Base-by-base conservation (phyloP, 2,888 invertebrate genomes). In the Trissoscelio sp. region DNA sequence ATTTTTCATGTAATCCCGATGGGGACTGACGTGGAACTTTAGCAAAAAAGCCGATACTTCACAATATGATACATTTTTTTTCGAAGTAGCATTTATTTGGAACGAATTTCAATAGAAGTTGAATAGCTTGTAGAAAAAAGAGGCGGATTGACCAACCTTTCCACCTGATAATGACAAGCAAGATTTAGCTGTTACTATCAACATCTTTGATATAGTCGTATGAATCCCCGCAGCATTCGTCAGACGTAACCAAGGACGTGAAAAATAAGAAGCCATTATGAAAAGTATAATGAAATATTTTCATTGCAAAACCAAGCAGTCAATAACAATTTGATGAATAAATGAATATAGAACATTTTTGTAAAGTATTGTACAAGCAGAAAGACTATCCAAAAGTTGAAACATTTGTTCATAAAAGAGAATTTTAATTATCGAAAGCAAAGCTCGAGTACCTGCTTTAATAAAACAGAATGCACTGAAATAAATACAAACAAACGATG, bases 121-220 rank as follows among this genome's bases (percentile, higher is more conserved):
- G 81, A 81, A 81, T 78, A 28, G 78, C 57, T 73, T 81, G 73
- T 78, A 73, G 44, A 77, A 77, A 77, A 72, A 34, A 46, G 34
- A 64, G 74, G 74, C 18, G 60, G 22, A 81, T 81, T 81, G 77
- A 73, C 67, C 62, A 81, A 81, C 67, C 39, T 69, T 62, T 78
- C 69, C 34, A 78, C 69, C 64, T 64, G 80, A 80, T 80, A 80
- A 70, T 75, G 74, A 80, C 80, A 80, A 70, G 73, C 72, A 57
- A 55, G 64, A 73, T 81, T 78, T 53, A 58, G 69, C 64, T 48
- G 69, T 81, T 73, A 62, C 67, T 20, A 62, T 62, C 72, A 67
- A 39, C 42, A 57, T 72, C 58, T 58, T 20, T 48, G 70, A 66
- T 66, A 75, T 22, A 34, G 53, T 74, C 37, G 48, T 67, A 58